Base-by-base conservation (phyloP, 2,113 vertebrate genomes). In the Seriola quinqueradiata region DNA sequence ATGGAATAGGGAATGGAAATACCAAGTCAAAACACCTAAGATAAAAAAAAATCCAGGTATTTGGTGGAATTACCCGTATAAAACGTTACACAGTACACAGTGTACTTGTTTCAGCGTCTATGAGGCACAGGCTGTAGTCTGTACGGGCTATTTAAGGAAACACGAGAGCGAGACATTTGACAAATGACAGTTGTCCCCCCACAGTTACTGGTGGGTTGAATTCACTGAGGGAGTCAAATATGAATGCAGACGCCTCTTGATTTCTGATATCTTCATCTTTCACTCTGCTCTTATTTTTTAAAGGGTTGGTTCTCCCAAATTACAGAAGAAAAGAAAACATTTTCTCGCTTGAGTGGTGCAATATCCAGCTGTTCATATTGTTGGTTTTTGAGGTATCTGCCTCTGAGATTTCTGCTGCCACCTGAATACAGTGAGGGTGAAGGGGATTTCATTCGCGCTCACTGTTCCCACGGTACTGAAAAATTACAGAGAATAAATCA, bases 81-180 rank as follows among this genome's bases (percentile, higher is more conserved):
- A 82, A 70, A 19, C 71, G 54, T 55, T 38, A 42, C 9, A 19
- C 16, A 0, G 28, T 40, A 44, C 73, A 6, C 1, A 17, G 21
- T 50, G 69, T 74, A 69, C 23, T 28, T 40, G 63, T 55, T 70
- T 72, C 8, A 5, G 0, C 40, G 14, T 63, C 4, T 57, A 19
- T 32, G 23, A 2, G 66, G 55, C 40, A 5, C 48, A n/a, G 70
- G 64, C 52, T 58, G 23, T 36, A 0, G 67, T 34, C n/a, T 72
- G 23, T 17, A 17, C 3, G 0, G 23, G 40, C 59, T 75, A 34
- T 77, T 75, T 54, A 75, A 59, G 70, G 52, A 80, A 21, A 34
- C 57, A 19, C 48, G 58, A 63, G 28, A 65, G 40, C 3, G 21
- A 64, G 76, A 63, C 16, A 6, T 81, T 77, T 85, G 73, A 74